Evolutionary conservation across 1,140 invertebrate species (phyloP).

Genomic region (Maconellicoccus hirsutus): DNA sequence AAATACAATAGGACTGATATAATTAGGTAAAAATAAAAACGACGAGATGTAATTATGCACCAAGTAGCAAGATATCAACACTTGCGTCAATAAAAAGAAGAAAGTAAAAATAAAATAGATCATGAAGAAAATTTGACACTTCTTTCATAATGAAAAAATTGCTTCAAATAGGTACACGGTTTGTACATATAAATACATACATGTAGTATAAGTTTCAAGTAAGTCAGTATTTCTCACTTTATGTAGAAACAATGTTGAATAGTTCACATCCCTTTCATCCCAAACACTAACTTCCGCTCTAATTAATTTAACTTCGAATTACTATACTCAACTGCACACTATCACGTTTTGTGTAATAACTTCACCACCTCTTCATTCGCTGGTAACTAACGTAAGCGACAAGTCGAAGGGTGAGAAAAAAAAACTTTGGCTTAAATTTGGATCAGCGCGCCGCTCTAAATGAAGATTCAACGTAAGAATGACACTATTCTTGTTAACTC

Average conservation of each 20-base stretch:
- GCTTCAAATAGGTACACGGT: too few species aligned
- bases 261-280: conserved; percentile 1
- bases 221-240: neutral
- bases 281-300: neutral
- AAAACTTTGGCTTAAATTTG: neutral
- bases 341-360: neutral
- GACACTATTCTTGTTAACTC: neutral
- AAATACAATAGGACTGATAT: too few species aligned
- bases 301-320: conserved; percentile 6
- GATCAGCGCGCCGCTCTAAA: neutral
- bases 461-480: neutral
- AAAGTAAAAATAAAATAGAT: too few species aligned
- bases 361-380: neutral
- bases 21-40: too few species aligned
- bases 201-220: too few species aligned
- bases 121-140: too few species aligned
- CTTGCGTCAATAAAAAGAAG: too few species aligned
- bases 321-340: neutral
- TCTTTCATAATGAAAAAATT: too few species aligned
- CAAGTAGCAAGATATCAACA: too few species aligned
- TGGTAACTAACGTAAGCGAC: neutral
- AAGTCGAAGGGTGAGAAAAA: neutral
- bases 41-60: too few species aligned
- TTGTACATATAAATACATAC: too few species aligned
- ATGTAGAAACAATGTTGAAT: neutral